Evolutionary conservation across 2,797 vertebrate species (phyloP).

Genomic region (Gephyroberyx darwinii): DNA sequence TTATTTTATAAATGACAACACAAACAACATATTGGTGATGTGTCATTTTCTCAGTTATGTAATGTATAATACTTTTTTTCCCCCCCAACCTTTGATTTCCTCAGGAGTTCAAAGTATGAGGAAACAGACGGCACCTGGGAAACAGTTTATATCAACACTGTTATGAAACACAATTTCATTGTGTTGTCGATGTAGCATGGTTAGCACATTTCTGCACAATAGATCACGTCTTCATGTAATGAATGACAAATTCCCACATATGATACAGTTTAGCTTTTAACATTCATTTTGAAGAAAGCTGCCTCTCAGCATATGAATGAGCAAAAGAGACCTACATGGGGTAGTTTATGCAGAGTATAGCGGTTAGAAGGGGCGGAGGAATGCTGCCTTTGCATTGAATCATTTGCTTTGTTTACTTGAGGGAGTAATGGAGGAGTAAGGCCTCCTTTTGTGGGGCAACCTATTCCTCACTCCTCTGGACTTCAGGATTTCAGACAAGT

Average conservation of each 20-base stretch:
- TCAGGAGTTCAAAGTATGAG: conserved; percentile 12
- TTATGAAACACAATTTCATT: background rate
- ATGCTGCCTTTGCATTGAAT: conserved; percentile 46
- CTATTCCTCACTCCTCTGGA: conserved; percentile 17
- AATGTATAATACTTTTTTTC: conserved; percentile 31
- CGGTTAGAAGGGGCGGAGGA: conserved; percentile 20
- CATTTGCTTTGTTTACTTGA: conserved; percentile 54
- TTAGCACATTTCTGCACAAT: too few relatives aligned
- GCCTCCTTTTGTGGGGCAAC: conserved; percentile 20
- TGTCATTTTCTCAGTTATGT: background rate
- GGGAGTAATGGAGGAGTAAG: conserved; percentile 22
- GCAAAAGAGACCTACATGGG: conserved; percentile 2
- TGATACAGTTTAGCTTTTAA: too few relatives aligned
- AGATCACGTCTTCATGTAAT: background rate
- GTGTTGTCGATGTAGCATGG: background rate
- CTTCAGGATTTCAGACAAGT: too few relatives aligned
- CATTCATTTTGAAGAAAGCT: background rate
- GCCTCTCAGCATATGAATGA: background rate
- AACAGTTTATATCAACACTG: conserved; percentile 19
- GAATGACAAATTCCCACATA: too few relatives aligned
- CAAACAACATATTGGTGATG: background rate
- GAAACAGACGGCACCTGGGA: conserved; percentile 21
- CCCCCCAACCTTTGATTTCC: background rate
- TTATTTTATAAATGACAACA: conserved; percentile 15
- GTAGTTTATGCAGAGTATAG: conserved; percentile 41